Evolutionary conservation across 2,797 vertebrate genomes (phyloP), one percentile per base, ranked within the genome.

Genomic region (Phoebastria nigripes): DNA sequence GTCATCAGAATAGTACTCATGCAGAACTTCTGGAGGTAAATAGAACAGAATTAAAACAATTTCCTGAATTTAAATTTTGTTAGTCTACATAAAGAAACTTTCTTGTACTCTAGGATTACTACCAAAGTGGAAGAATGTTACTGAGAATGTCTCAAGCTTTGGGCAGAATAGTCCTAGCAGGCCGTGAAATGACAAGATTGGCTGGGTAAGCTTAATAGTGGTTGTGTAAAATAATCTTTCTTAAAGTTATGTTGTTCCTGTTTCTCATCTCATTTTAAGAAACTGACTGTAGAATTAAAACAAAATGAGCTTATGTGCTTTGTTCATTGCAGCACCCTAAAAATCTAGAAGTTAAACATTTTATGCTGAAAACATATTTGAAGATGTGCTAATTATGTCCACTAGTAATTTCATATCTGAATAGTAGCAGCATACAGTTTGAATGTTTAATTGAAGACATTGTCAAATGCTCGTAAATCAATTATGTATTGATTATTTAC

Each of bases 61-160:
- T 49, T 74, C 24, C 17, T 42, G 12, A 46, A 69, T 52, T 82
- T 65, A 61, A 39, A 17, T 87, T 54, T 74, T 72, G 7, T 39
- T 84, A 61, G 17, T 91, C 65, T 49, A 51, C 9, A 9, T 82
- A 82, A 80, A 46, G 92, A 94, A 91, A 73, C 35, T 83, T 92
- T 66, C 16, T 81, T 87, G 74, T 97, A 2, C 69, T 97, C 69
- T 91, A 99, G 99, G 99, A 99, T 98, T 99, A 99, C 97, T 99
- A 99, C 97, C 99, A 99, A 98, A 99, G 99, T 91, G 99, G 99
- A 88, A 98, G 99, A 94, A 99, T 99, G 99, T 97, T 99, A 49
- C 98, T 99, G 83, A 98, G 99, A 88, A 99, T 99, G 99, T 99
- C 99, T 74, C 99, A 99, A 95, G 99, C 99, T 58, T 97, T 99